phyloP scores from a whole-genome alignment of 1,140 invertebrate species.

The Plutomurus gul region DNA sequence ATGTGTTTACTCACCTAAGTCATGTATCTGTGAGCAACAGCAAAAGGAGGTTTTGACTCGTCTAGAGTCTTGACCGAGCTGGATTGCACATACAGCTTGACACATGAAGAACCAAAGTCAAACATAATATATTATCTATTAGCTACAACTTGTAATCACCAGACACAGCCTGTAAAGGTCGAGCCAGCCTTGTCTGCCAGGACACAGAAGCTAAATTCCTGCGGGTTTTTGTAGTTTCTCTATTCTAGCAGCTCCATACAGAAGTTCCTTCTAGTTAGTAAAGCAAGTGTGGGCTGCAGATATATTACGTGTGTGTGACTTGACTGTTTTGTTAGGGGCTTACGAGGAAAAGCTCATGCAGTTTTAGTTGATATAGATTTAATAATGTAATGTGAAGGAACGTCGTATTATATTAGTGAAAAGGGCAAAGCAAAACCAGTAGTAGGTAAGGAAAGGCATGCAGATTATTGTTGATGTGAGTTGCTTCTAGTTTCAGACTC shows the following conservation, averaged over 20 bases:
- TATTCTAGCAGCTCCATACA: too few species aligned
- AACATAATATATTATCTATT: conserved; percentile 27
- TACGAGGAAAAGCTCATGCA: not conserved
- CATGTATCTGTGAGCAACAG: too few species aligned
- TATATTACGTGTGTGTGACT: not conserved
- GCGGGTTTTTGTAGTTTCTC: conserved; percentile 21
- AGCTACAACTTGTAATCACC: not conserved
- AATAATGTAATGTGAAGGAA: not conserved
- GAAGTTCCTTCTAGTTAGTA: too few species aligned
- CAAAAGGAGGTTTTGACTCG: too few species aligned
- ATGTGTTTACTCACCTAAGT: not conserved
- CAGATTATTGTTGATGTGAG: conserved; percentile 16
- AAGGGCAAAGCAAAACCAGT: not conserved
- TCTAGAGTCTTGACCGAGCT: too few species aligned
- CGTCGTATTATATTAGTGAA: too few species aligned
- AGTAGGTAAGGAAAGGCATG: conserved; percentile 28
- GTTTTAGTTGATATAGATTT: not conserved
- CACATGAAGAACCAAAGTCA: not conserved
- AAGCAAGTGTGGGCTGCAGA: too few species aligned
- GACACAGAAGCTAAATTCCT: conserved; percentile 20
- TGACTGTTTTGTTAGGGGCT: not conserved
- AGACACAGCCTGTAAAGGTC: not conserved
- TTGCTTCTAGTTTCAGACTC: conserved; percentile 7
- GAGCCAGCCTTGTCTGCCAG: too few species aligned
- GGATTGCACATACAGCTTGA: too few species aligned